phyloP scores from a whole-genome alignment of 2,113 vertebrate genomes.

The Strix uralensis region DNA sequence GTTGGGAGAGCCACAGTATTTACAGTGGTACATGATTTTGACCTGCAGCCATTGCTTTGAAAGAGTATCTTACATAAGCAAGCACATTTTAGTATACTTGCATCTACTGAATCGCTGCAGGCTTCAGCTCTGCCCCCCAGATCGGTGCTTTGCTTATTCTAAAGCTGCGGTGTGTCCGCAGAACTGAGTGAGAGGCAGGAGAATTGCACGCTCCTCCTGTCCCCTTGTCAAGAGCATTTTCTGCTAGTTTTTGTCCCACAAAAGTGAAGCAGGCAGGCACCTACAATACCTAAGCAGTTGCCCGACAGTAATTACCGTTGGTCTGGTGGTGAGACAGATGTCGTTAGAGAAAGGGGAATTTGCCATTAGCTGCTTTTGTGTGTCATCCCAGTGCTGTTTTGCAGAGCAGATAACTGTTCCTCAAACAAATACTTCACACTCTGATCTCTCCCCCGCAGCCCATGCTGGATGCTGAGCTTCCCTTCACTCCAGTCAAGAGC shows the following conservation, averaged over 20 bases:
- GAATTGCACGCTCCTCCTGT: not conserved
- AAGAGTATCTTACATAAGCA: accelerated
- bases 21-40: not conserved
- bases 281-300: accelerated
- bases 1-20: not conserved
- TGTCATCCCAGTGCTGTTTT: not conserved
- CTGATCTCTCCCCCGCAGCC: conserved; percentile 18
- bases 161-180: not conserved
- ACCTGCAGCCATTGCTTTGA: not conserved
- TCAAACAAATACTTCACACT: not conserved
- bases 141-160: not conserved
- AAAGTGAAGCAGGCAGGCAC: not conserved
- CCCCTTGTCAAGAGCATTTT: not conserved
- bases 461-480: not conserved
- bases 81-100: not conserved
- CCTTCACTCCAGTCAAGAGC: conserved; percentile 42
- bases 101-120: not conserved
- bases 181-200: not conserved
- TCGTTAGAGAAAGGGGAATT: not conserved
- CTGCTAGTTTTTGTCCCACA: not conserved
- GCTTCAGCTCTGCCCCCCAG: not conserved
- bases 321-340: not conserved
- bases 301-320: not conserved
- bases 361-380: accelerated
- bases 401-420: not conserved